A percentile compares a stretch with the other conserved stretches of the same genome.
These are phyloP conservation scores for Biston stratarius DNA, from an alignment of 2,888 invertebrate genomes.

Conservation along the genomic window DNA sequence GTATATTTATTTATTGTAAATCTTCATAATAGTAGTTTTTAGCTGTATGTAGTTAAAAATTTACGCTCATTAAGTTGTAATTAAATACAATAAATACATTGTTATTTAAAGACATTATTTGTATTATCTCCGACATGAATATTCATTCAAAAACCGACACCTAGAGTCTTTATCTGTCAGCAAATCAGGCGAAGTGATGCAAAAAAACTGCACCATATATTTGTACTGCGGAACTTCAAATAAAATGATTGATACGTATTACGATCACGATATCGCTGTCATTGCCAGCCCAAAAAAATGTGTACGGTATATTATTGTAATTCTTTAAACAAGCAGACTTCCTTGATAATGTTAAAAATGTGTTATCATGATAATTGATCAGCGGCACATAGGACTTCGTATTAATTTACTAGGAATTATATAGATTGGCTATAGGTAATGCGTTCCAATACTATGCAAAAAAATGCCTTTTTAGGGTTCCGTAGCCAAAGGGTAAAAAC, in stretches of 20 bases:
- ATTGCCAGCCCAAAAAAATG: constrained; percentile 8
- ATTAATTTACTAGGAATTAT: constrained; percentile 7
- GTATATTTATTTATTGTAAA: not conserved
- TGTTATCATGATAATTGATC: constrained; percentile 27
- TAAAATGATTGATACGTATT: constrained; percentile 41
- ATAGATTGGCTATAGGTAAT: not conserved
- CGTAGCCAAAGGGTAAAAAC: too few relatives aligned
- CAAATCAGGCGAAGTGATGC: constrained; percentile 21
- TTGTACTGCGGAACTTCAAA: constrained; percentile 37
- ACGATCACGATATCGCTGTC: constrained; percentile 21
- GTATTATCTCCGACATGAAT: constrained; percentile 44
- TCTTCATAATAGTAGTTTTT: not conserved
- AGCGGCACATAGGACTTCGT: constrained; percentile 19
- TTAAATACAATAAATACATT: not conserved
- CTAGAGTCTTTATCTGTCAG: constrained; percentile 16
- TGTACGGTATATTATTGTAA: not conserved
- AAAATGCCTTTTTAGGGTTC: too few relatives aligned
- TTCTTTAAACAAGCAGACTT: constrained; percentile 23
- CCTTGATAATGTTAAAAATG: constrained; percentile 20
- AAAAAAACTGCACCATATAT: constrained; percentile 39
- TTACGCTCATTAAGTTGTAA: not conserved
- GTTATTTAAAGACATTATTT: constrained; percentile 19
- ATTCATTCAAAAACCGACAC: constrained; percentile 36
- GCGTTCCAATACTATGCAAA: too few relatives aligned
- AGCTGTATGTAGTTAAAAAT: not conserved